A percentile compares a stretch with the other conserved stretches of the same genome.
Evolutionary conservation across 1,140 invertebrate species (phyloP).

Genomic region (Tachypleus tridentatus): DNA sequence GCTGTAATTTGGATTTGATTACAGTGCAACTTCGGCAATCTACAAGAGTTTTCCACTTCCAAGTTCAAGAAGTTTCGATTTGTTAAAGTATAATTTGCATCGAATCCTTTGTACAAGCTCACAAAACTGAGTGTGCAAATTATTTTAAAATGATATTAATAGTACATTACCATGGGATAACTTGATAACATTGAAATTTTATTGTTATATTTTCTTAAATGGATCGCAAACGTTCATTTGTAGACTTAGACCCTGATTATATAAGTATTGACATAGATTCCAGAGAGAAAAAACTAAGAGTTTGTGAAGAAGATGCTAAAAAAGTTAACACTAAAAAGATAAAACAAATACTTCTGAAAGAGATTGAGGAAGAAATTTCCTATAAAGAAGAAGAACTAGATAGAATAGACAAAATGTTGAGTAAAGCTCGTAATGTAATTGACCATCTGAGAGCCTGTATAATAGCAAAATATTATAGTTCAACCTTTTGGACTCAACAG

Average conservation of each 20-base stretch:
- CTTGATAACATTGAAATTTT: too few species aligned
- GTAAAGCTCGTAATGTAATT: constrained; percentile 46
- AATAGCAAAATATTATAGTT: constrained; percentile 32
- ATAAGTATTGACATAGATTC: constrained; percentile 27
- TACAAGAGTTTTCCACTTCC: too few species aligned
- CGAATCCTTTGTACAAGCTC: too few species aligned
- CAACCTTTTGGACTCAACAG: constrained; percentile 19
- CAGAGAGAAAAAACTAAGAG: constrained; percentile 30
- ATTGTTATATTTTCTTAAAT: too few species aligned
- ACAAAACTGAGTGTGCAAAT: too few species aligned
- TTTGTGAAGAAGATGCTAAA: constrained; percentile 36
- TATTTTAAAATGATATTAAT: too few species aligned
- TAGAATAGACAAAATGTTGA: constrained; percentile 36
- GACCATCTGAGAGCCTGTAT: constrained; percentile 46
- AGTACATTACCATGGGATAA: too few species aligned
- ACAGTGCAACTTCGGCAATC: too few species aligned
- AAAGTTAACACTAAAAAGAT: constrained; percentile 22
- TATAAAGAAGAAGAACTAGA: constrained; percentile 40
- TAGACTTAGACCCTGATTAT: constrained; percentile 39
- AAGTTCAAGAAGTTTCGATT: too few species aligned
- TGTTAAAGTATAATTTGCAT: too few species aligned
- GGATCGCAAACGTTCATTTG: background rate
- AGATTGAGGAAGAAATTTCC: constrained; percentile 44
- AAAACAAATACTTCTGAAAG: constrained; percentile 36
- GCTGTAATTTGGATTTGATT: too few species aligned